phyloP scores from a whole-genome alignment of 2,797 vertebrate species.

The Schizopygopsis pylzovi region DNA sequence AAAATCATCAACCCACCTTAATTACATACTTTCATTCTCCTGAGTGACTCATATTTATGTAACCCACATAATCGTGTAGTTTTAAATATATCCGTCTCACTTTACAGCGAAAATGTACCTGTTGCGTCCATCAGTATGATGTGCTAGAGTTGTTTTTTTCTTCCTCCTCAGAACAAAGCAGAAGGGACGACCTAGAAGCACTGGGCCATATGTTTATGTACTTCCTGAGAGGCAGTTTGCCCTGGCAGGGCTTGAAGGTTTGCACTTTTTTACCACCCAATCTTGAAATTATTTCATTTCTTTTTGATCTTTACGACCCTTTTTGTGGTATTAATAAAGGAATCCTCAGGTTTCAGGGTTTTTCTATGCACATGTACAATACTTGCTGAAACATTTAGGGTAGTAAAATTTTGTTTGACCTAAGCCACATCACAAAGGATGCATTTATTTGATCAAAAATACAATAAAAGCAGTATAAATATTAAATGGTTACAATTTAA shows the following conservation, averaged over 20 bases:
- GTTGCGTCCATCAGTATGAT: not conserved
- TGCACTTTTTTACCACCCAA: not conserved
- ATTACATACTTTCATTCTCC: not conserved
- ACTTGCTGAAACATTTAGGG: not conserved
- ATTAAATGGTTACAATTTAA: not conserved
- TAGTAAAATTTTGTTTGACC: not conserved
- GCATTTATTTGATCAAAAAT: not conserved
- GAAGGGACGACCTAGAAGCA: conserved; percentile 95
- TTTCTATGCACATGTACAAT: not conserved
- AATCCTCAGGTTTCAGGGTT: not conserved
- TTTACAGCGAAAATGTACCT: not conserved
- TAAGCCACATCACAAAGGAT: not conserved
- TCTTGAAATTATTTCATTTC: not conserved
- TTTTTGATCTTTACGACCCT: too few relatives aligned
- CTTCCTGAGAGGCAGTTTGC: conserved; percentile 95
- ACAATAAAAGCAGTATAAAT: not conserved
- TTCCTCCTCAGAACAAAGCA: conserved; percentile 90
- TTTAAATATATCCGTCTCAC: not conserved
- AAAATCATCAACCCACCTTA: not conserved
- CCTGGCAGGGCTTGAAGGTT: conserved; percentile 99
- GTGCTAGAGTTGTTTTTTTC: conserved; percentile 15
- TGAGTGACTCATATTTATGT: conserved; percentile 36
- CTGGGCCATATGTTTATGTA: conserved; percentile 99
- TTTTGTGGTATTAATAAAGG: not conserved
- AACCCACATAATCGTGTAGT: conserved; percentile 1